Conservation (phyloP, 2,113 vertebrate species). For the Microtus oregoni region DNA sequence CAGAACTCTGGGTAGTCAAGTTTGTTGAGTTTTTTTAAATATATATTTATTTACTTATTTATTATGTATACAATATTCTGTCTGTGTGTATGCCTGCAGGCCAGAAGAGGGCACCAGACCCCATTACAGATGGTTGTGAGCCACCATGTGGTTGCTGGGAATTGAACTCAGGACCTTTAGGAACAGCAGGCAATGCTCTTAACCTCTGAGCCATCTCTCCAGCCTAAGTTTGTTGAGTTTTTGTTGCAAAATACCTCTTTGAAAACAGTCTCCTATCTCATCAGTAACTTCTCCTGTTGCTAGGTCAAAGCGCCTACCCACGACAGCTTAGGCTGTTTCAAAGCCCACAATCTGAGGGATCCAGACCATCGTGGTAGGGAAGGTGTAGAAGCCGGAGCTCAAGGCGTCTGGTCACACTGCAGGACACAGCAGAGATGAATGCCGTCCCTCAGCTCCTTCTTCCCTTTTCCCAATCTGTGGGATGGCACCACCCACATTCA, state of each 20-base stretch:
- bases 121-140: too few species aligned
- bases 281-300: not conserved
- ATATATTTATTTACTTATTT: too few species aligned
- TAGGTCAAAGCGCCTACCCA: not conserved
- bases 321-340: not conserved
- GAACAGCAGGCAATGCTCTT: too few species aligned
- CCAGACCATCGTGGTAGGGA: not conserved
- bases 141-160: too few species aligned
- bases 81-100: too few species aligned
- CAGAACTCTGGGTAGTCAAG: constrained; percentile 22
- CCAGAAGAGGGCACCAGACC: too few species aligned
- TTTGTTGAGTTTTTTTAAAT: not conserved
- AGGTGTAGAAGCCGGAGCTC: not conserved
- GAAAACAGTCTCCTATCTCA: not conserved
- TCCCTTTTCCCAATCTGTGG: not conserved
- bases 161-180: too few species aligned
- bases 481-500: not conserved
- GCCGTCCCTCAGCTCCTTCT: not conserved
- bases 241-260: constrained; percentile 32
- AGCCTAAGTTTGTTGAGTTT: not conserved
- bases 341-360: not conserved
- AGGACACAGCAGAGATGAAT: not conserved
- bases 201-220: too few species aligned
- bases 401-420: too few species aligned
- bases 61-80: too few species aligned